phyloP scores from a whole-genome alignment of 1,140 invertebrate genomes.

The Papilio machaon region DNA sequence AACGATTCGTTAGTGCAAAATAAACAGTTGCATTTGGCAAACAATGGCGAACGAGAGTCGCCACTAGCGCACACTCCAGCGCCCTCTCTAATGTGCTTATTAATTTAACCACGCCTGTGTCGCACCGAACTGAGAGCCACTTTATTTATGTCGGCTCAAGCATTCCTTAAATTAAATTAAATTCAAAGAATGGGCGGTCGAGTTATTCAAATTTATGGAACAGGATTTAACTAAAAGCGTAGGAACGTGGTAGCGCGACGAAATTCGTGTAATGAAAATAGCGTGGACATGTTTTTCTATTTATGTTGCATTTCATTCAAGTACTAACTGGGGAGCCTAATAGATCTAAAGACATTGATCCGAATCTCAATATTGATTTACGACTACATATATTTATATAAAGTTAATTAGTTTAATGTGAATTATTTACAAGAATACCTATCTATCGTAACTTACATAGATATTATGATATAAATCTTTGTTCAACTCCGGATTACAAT shows the following conservation, averaged over 20 bases:
- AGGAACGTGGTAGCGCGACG: not conserved
- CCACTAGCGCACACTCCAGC: constrained; percentile 38
- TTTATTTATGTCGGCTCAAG: constrained; percentile 48
- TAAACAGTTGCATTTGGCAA: constrained; percentile 45
- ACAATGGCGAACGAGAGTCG: constrained; percentile 49
- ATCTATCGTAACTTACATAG: not conserved
- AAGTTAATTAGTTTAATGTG: not conserved
- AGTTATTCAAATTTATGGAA: constrained; percentile 39
- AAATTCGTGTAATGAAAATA: constrained; percentile 30
- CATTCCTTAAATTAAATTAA: constrained; percentile 46
- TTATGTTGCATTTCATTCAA: not conserved
- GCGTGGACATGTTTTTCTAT: constrained; percentile 28
- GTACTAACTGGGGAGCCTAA: not conserved
- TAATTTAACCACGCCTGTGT: constrained; percentile 53
- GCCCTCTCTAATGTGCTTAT: constrained; percentile 54
- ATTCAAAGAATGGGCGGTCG: constrained; percentile 39
- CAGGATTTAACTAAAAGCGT: constrained; percentile 37
- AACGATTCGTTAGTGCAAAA: constrained; percentile 42
- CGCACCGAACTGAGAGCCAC: constrained; percentile 47
- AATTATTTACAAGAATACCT: not conserved
- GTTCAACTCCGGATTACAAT: constrained; percentile 18
- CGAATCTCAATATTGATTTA: not conserved
- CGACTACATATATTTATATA: not conserved
- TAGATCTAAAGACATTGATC: not conserved
- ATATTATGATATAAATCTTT: not conserved